These are phyloP conservation scores for Nomada hirtipes DNA, from an alignment of 2,888 invertebrate species.

Conservation along the genomic window DNA sequence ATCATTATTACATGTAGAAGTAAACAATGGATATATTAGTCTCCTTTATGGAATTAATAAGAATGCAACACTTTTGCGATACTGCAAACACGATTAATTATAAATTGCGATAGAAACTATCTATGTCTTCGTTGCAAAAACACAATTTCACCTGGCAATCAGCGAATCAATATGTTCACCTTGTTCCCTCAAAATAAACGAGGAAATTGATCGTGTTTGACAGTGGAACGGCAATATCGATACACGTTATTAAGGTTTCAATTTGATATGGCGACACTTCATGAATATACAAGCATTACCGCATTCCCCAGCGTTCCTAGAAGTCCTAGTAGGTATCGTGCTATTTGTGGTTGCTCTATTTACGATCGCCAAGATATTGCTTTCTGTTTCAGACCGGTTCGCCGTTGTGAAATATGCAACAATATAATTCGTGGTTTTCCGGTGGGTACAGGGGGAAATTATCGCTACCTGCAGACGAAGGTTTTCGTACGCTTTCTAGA, in stretches of 20 bases:
- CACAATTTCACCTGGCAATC: constrained; percentile 14
- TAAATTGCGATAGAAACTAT: background rate
- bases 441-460: background rate
- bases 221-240: constrained; percentile 49
- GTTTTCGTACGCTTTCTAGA: background rate
- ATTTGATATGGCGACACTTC: constrained; percentile 49
- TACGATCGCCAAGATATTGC: constrained; percentile 8
- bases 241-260: constrained; percentile 54
- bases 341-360: constrained; percentile 18
- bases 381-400: constrained; percentile 6
- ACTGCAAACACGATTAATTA: too few species aligned
- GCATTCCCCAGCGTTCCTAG: constrained; percentile 22
- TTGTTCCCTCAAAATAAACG: constrained; percentile 32
- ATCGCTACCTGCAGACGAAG: too few species aligned
- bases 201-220: constrained; percentile 46
- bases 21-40: too few species aligned
- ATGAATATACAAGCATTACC: constrained; percentile 47
- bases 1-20: background rate
- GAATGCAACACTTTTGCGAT: too few species aligned
- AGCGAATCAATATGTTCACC: constrained; percentile 23
- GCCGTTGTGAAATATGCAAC: background rate
- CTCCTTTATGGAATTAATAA: too few species aligned
- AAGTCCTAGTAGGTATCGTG: constrained; percentile 23
- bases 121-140: background rate
- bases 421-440: background rate